Evolutionary conservation across 2,797 vertebrate genomes (phyloP), one percentile per base, ranked within the genome.

Genomic region (Microchirus variegatus): DNA sequence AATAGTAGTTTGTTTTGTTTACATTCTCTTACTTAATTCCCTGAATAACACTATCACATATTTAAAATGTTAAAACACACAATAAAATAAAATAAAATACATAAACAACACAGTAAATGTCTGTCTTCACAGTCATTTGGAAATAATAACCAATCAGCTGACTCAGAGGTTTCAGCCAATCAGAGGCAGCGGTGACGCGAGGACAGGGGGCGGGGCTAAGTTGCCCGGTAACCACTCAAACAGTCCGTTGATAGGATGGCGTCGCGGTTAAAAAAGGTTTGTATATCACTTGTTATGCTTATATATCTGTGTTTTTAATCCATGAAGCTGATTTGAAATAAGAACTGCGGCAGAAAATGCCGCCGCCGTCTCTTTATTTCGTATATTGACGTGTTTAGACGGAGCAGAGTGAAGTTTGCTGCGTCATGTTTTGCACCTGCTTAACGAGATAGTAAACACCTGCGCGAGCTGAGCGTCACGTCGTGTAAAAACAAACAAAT

Each of bases 201-300:
- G 13, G 37, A 1, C 13, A 42, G 6, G 18, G 47, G 67, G 63
- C 9, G 45, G 69, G 37, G 56, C 17, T 41, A 74, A 53, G 89
- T 92, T 82, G 65, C 92, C 69, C 65, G 63, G 92, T 59, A 87
- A 92, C 92, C 44, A 35, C 31, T 64, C 72, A 81, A 89, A 91
- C 86, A 83, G 15, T 35, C 42, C 52, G 60, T 35, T 75, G 63
- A 59, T 59, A 66, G 46, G 66, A 84, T 82, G 86, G 73, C 80
- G 61, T 83, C 68, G 80, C 81, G 63, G 31, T 8, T 31, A 70
- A 3, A 22, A 22, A 90, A 92, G 93, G 92, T 94, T 87, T 81
- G 91, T 42, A 54, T 22, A 66, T 59, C 2, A 4, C 1, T 42
- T 37, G 42, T 6, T 41, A 5, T 15, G 9, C 16, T 16, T 65